Evolutionary conservation across 2,888 invertebrate species (phyloP).

Genomic region (Ormyrus pomaceus): DNA sequence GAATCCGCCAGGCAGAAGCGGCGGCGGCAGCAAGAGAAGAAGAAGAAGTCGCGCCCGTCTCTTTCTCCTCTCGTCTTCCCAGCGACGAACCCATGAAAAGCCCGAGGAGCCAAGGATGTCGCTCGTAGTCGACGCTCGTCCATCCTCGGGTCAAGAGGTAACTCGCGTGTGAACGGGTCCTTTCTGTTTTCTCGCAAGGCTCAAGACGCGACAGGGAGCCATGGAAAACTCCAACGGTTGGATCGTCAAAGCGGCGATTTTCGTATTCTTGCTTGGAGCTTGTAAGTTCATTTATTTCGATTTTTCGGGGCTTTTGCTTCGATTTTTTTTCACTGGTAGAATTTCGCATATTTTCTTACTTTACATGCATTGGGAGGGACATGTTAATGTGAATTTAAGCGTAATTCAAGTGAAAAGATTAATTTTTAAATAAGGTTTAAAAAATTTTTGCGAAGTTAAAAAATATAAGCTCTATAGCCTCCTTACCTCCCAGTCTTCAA

Average conservation of each 20-base stretch:
- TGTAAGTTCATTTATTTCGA: constrained; percentile 29
- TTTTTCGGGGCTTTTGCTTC: no score
- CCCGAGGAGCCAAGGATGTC: constrained; percentile 32
- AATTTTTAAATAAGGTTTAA: no score
- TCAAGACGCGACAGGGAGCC: background rate
- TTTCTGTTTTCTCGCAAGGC: background rate
- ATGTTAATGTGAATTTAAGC: no score
- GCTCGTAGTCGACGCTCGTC: constrained; percentile 45
- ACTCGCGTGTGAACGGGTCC: background rate
- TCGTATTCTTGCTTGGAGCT: constrained; percentile 29
- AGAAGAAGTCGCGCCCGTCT: background rate
- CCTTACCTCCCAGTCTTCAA: no score
- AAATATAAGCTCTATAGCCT: no score
- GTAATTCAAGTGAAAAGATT: no score
- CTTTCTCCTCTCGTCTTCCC: background rate
- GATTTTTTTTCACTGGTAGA: background rate
- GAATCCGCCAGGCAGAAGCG: no score
- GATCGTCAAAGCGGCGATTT: constrained; percentile 9
- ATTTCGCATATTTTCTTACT: background rate
- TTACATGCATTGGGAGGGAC: no score
- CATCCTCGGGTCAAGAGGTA: constrained; percentile 37
- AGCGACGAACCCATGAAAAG: constrained; percentile 49
- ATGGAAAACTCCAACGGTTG: constrained; percentile 27
- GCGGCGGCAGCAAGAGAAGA: no score
- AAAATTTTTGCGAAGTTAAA: no score